Percentiles rank a stretch among this genome's conserved stretches.
Conservation (phyloP, 2,113 vertebrate species). For the Notothenia coriiceps region DNA sequence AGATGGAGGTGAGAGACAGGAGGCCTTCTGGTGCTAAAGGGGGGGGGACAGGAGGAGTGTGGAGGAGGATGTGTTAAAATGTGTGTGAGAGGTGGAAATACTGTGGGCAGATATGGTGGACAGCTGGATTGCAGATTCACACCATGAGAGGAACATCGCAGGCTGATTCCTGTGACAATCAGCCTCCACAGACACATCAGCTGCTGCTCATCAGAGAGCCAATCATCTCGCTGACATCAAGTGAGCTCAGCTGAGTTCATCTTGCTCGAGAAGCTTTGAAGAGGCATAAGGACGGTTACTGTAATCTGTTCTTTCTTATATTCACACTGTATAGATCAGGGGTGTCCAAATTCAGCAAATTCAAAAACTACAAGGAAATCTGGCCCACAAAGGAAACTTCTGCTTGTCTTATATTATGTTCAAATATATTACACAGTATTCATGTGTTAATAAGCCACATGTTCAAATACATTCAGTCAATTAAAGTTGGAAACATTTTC, state of each 20-base stretch:
- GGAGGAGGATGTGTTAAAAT: slow-evolving; percentile 60
- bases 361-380: no score
- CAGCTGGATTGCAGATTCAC: slow-evolving; percentile 76
- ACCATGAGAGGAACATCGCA: slow-evolving; percentile 71
- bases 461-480: no score
- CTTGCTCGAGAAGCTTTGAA: neutral
- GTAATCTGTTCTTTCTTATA: neutral
- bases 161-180: slow-evolving; percentile 48
- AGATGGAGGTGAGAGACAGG: slow-evolving; percentile 35
- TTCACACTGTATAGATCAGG: neutral
- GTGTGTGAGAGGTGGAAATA: slow-evolving; percentile 38
- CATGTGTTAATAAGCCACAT: no score
- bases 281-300: slow-evolving; percentile 13
- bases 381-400: no score
- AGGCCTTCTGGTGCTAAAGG: slow-evolving; percentile 11
- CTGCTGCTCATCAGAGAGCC: slow-evolving; percentile 25
- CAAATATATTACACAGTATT: no score
- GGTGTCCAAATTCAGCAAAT: no score
- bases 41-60: neutral
- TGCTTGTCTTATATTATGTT: no score
- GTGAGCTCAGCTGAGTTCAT: slow-evolving; percentile 1
- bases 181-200: slow-evolving; percentile 45
- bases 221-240: slow-evolving; percentile 12
- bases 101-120: slow-evolving; percentile 53
- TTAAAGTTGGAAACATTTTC: no score